Evolutionary conservation across 2,113 vertebrate genomes (phyloP).

Genomic region (Lucifuga dentata): DNA sequence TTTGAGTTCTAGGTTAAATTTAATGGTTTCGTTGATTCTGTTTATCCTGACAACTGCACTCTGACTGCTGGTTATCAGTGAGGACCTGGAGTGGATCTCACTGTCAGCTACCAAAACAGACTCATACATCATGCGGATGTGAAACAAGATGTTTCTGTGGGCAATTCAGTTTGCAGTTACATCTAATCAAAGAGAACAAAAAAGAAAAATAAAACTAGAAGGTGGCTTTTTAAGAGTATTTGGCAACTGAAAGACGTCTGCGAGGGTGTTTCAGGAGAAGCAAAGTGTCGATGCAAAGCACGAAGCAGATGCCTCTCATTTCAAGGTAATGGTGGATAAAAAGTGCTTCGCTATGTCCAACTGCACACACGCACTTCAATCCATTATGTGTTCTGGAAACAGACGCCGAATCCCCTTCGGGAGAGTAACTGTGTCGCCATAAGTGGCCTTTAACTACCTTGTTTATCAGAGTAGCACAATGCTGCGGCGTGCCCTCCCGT

Average conservation of each 20-base stretch:
- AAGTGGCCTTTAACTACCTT: constrained; percentile 80
- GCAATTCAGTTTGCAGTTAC: constrained; percentile 1
- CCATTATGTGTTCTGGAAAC: constrained; percentile 64
- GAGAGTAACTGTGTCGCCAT: constrained; percentile 68
- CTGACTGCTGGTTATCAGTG: not conserved
- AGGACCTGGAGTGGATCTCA: not conserved
- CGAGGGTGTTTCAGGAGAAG: constrained; percentile 16
- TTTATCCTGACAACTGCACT: not conserved
- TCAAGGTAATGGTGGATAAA: constrained; percentile 61
- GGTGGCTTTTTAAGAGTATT: constrained; percentile 7
- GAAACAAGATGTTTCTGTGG: constrained; percentile 3
- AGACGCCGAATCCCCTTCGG: constrained; percentile 66
- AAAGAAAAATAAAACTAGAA: constrained; percentile 30
- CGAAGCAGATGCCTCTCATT: constrained; percentile 62
- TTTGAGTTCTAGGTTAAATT: no score
- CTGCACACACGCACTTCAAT: constrained; percentile 49
- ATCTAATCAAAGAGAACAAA: constrained; percentile 28
- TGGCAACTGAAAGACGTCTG: constrained; percentile 22
- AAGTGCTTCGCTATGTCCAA: constrained; percentile 57
- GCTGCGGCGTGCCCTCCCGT: constrained; percentile 52
- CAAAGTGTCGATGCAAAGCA: constrained; percentile 36
- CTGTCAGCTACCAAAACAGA: not conserved
- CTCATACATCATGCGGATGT: not conserved
- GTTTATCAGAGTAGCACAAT: constrained; percentile 74
- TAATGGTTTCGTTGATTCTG: no score